Percentiles rank a stretch among this genome's conserved stretches.
These are phyloP conservation scores for Apamea anceps DNA, from an alignment of 2,888 invertebrate species.

Conservation along the genomic window DNA sequence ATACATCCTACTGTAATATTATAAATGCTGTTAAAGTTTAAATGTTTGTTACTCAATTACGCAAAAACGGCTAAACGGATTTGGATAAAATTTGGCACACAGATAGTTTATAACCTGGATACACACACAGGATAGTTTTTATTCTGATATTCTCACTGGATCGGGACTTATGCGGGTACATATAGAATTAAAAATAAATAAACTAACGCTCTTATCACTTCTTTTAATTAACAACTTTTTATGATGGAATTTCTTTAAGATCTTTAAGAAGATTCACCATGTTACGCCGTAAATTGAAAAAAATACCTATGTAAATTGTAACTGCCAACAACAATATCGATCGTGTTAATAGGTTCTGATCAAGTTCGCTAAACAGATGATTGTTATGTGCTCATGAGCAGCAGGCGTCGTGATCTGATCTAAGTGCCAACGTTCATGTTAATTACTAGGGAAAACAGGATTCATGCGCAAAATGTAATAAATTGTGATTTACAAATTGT, in stretches of 20 bases:
- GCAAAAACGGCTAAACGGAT: background rate
- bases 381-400: conserved; percentile 19
- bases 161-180: background rate
- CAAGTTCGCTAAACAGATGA: conserved; percentile 33
- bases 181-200: background rate
- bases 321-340: conserved; percentile 6
- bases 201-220: background rate
- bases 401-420: conserved; percentile 36
- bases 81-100: background rate
- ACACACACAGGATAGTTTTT: background rate
- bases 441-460: background rate
- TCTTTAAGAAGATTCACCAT: background rate
- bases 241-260: background rate
- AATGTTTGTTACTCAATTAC: background rate
- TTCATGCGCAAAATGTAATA: conserved; percentile 28
- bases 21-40: background rate
- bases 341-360: conserved; percentile 19
- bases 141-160: background rate
- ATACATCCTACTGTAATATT: background rate
- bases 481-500: conserved; percentile 9
- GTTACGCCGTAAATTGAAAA: too few species aligned
- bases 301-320: background rate
- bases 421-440: conserved; percentile 35
- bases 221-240: background rate
- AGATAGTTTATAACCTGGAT: too few species aligned